Base-by-base conservation (phyloP, 2,888 invertebrate species). In the Automeris io region DNA sequence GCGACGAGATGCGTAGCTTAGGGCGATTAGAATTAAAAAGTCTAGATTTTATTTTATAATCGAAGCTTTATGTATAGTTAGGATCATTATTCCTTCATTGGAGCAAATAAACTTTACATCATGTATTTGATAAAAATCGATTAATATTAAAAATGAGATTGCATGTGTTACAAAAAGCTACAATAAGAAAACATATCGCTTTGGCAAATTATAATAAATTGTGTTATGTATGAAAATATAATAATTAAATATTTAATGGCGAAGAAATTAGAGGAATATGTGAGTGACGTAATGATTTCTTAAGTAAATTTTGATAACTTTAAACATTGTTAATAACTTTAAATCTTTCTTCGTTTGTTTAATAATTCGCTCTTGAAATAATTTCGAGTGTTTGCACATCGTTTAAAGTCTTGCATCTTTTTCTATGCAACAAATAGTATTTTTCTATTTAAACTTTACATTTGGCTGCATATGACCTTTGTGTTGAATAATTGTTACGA, bases 151-250 rank as follows among this genome's bases (percentile, higher is more conserved):
- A 54, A 57, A 29, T 19, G 12, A 39, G 21, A 34, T 22, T 29
- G 70, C 66, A 64, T 67, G 70, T 29, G 64, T 74, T 68, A 76
- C 68, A 70, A 29, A 29, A 70, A 74, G 81, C 77, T 82, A 85
- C 83, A 83, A 85, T 83, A 83, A 82, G 59, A 54, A 82, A 74
- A 85, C 85, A 83, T 85, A 85, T 85, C 85, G 85, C 85, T 85
- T 82, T 75, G 70, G 73, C 76, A 76, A 75, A 72, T 69, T 68
- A 67, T 46, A 46, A 65, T 51, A 53, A 29, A 16, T 41, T 51
- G 43, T 53, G 49, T 51, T 46, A 49, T 19, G 40, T 35, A 40
- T 46, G 33, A 13, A 47, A 8, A 5, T 25, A 39, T 3, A 37
- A 31, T 26, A 22, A 23, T 18, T 42, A 43, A 40, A 42, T 21